A percentile compares a stretch with the other conserved stretches of the same genome.
phyloP scores from a whole-genome alignment of 2,888 invertebrate genomes.

The Nipponacmea schrenckii region DNA sequence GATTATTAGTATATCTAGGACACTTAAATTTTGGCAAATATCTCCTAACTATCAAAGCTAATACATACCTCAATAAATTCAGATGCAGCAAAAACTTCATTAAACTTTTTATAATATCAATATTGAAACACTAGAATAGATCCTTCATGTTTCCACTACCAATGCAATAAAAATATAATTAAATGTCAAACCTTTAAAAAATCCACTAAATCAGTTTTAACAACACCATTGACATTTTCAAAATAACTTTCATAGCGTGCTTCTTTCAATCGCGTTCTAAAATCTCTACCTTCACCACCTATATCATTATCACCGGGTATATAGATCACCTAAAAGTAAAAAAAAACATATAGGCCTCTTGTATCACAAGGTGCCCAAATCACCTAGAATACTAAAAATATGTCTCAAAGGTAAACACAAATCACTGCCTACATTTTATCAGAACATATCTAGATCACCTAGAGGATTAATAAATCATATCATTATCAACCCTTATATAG shows the following conservation, averaged over 20 bases:
- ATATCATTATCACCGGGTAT: slow-evolving; percentile 97
- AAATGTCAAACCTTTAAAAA: slow-evolving; percentile 65
- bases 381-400: no score
- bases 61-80: no score
- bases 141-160: no score
- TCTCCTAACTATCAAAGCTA: no score
- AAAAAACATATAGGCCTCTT: neutral
- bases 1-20: no score
- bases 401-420: neutral
- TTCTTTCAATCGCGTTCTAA: slow-evolving; percentile 73
- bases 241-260: slow-evolving; percentile 81
- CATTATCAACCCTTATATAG: neutral
- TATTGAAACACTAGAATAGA: no score
- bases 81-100: no score
- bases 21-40: no score
- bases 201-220: slow-evolving; percentile 63
- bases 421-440: neutral
- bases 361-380: neutral
- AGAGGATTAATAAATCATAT: no score
- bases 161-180: no score
- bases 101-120: no score
- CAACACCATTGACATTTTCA: slow-evolving; percentile 75
- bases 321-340: slow-evolving; percentile 73
- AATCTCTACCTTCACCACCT: slow-evolving; percentile 81
- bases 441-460: no score